A percentile compares a stretch with the other conserved stretches of the same genome.
These are phyloP conservation scores for Enteromius mattozi DNA, from an alignment of 2,797 vertebrate genomes.

Conservation along the genomic window DNA sequence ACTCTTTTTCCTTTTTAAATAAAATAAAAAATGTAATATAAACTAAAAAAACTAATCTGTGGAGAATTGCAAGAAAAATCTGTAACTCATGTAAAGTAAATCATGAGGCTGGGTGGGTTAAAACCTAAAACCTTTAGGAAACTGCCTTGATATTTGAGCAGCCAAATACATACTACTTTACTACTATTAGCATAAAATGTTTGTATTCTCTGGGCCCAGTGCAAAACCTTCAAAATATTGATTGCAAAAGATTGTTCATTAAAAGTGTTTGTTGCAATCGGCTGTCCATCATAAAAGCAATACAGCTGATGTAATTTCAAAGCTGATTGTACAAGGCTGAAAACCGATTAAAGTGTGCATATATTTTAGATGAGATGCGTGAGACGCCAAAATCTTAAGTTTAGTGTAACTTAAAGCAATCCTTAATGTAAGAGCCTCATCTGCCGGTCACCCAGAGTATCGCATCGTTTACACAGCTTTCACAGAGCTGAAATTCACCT, in stretches of 20 bases:
- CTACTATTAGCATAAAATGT: neutral
- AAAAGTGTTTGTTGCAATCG: neutral
- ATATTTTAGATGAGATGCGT: neutral
- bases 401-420: neutral
- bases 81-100: too few species aligned
- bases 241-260: neutral
- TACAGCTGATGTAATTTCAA: neutral
- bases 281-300: neutral
- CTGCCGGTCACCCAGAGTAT: slow-evolving; percentile 22
- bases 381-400: neutral
- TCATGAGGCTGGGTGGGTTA: neutral
- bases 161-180: neutral
- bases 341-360: neutral
- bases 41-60: neutral
- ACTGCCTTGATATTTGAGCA: neutral
- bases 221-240: neutral
- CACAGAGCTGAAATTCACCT: neutral
- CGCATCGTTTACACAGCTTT: too few species aligned
- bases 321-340: neutral
- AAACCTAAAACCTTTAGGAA: neutral
- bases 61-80: neutral
- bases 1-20: neutral
- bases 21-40: neutral
- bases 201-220: neutral
- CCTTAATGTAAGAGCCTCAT: neutral